Base-by-base conservation (phyloP, 1,140 invertebrate genomes). In the Lepidurus arcticus region DNA sequence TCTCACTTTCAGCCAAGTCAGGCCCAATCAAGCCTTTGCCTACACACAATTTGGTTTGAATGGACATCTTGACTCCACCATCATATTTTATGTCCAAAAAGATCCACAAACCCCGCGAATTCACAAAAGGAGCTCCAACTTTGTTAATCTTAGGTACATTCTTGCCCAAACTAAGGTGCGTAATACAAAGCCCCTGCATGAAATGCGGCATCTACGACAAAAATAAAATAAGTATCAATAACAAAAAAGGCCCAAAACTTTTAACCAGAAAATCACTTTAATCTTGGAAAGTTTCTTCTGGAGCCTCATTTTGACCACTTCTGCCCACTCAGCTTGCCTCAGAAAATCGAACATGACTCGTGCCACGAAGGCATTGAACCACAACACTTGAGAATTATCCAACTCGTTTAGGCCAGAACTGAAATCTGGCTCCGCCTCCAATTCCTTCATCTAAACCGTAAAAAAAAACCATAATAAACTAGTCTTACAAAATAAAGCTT, bases 21-120 rank as follows among this genome's bases (percentile, higher is more conserved):
- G 53, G 21, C 53, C 16, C 53, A 11, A 47, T 47, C 16, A 65
- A 65, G 53, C 53, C 53, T 65, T 65, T 65, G n/a, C 53, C 53
- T 13, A 65, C 53, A 16, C 53, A 65, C 3, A 65, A 16, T 65
- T 65, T 65, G 6, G 53, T 65, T 21, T 65, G 53, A 10, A 65
- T 65, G 16, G 53, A 65, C 53, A 65, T 65, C 21, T 65, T 13
- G 13, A 65, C 21, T 9, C 53, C 53, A 21, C 53, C 53, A 2
- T 65, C 53, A 65, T 65, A 65, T 16, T 65, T 65, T 7, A 65
- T 7, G 13, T 65, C 7, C 21, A 65, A 65, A 21, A 65, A 65
- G 7, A 65, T n/a, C 53, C 53, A 65, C n/a, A 65, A 65, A 65
- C 53, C 53, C 6, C 53, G 53, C n/a, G 53, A 65, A 65, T 65